Base-by-base conservation (phyloP, 2,797 vertebrate genomes). In the Eurystomus glaucurus region DNA sequence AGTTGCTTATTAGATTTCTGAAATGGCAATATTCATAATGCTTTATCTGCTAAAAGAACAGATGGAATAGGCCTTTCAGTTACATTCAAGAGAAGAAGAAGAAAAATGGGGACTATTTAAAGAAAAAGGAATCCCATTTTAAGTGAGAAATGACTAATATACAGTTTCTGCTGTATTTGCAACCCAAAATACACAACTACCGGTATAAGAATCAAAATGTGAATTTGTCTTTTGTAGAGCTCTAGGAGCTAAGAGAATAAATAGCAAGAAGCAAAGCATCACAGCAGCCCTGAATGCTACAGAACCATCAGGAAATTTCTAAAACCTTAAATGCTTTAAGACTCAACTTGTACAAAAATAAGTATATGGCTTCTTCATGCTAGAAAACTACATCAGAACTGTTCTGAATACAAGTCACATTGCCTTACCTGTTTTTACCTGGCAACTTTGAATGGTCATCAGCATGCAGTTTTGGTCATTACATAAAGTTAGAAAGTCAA, bases 1-100 rank as follows among this genome's bases (percentile, higher is more conserved):
- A 75, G 41, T 48, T 81, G 48, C 71, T 91, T 81, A 83, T 65
- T 83, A 93, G 37, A 77, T 77, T 81, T 90, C 60, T 18, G 17
- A 94, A 88, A 91, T 39, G 19, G 57, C 29, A 94, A 71, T 54
- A 88, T 58, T 78, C 41, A 68, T 85, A 81, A 88, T 57, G 39
- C 26, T 88, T 88, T 65, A 82, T 45, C 62, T 92, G 57, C 75
- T 61, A 64, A 75, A 90, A 90, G 39, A 95, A 85, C 21, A 94
- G 57, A 81, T 41, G 26, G 58, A 88, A 84, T 37, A 91, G 61
- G 29, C 29, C 50, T 31, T 60, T 74, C 15, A 57, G 31, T 62
- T 94, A 70, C 88, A 91, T 65, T 83, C 4, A 9, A 8, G 31
- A 77, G 6, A 4, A 5, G 22, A 66, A 68, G 14, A 79, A 82